Evolutionary conservation across 2,113 vertebrate genomes (phyloP).

Genomic region (Cercocebus atys): DNA sequence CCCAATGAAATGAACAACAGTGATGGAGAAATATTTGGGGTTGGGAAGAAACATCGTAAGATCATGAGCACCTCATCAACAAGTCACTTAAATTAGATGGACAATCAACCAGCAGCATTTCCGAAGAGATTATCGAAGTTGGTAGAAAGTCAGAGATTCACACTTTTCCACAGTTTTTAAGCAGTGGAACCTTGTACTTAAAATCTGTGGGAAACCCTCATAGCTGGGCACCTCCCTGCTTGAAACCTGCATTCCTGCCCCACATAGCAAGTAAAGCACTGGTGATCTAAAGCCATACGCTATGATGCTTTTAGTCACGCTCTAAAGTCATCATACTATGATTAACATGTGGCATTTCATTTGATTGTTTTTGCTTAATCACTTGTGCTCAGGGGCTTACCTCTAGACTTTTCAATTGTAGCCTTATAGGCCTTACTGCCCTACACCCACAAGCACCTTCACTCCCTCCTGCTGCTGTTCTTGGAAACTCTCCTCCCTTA

Average conservation of each 20-base stretch:
- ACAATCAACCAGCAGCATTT: neutral
- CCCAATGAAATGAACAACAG: neutral
- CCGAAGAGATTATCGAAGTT: neutral
- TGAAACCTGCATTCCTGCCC: neutral
- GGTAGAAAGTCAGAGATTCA: neutral
- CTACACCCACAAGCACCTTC: neutral
- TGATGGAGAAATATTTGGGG: neutral
- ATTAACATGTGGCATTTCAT: neutral
- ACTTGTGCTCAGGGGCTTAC: neutral
- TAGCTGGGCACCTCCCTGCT: neutral
- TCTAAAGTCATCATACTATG: neutral
- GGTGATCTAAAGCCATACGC: neutral
- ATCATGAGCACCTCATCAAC: neutral
- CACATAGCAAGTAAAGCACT: neutral
- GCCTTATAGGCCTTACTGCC: no score
- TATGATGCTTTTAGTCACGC: no score
- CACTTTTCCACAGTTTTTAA: neutral
- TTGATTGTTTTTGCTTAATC: neutral
- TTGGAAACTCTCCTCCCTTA: neutral
- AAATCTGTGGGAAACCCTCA: neutral
- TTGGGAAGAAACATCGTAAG: neutral
- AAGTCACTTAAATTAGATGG: neutral
- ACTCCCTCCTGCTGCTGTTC: neutral
- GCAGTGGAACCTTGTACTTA: neutral
- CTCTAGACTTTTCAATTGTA: neutral